Percentiles rank a stretch among this genome's conserved stretches.
Evolutionary conservation across 2,113 vertebrate species (phyloP).

Genomic region (Thoracochromis brauschi): DNA sequence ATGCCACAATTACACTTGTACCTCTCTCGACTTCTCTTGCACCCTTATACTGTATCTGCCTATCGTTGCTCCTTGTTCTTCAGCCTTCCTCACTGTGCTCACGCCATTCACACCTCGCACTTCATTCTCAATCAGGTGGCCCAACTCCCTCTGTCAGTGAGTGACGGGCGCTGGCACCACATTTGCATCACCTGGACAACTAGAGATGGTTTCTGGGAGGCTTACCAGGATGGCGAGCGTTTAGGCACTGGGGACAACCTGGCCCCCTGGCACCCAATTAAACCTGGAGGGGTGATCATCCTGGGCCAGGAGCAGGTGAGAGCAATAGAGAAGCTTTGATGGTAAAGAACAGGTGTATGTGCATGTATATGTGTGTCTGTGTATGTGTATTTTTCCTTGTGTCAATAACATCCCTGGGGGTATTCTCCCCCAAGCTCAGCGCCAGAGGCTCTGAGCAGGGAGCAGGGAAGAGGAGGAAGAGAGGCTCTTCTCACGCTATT

Average conservation of each 20-base stretch:
- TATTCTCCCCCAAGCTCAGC: slow-evolving; percentile 4
- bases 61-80: not conserved
- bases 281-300: slow-evolving; percentile 92
- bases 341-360: not conserved
- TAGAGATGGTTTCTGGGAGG: slow-evolving; percentile 96
- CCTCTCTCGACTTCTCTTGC: not conserved
- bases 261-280: slow-evolving; percentile 99
- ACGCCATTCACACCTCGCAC: not conserved
- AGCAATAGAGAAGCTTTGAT: not conserved
- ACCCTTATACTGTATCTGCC: not conserved
- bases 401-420: not conserved
- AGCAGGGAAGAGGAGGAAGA: not conserved
- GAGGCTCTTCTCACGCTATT: slow-evolving; percentile 57
- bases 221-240: slow-evolving; percentile 94
- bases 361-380: not conserved
- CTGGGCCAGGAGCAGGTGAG: slow-evolving; percentile 98
- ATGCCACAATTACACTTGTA: not conserved
- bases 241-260: slow-evolving; percentile 94
- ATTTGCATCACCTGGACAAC: slow-evolving; percentile 98
- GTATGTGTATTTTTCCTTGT: not conserved
- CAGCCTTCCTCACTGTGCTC: not conserved
- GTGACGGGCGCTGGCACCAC: slow-evolving; percentile 97
- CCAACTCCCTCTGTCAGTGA: slow-evolving; percentile 89
- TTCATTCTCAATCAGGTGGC: slow-evolving; percentile 75
- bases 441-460: slow-evolving; percentile 14